Percentiles rank a stretch among this genome's conserved stretches.
These are phyloP conservation scores for Chorisops tibialis DNA, from an alignment of 2,888 invertebrate species.

Conservation along the genomic window DNA sequence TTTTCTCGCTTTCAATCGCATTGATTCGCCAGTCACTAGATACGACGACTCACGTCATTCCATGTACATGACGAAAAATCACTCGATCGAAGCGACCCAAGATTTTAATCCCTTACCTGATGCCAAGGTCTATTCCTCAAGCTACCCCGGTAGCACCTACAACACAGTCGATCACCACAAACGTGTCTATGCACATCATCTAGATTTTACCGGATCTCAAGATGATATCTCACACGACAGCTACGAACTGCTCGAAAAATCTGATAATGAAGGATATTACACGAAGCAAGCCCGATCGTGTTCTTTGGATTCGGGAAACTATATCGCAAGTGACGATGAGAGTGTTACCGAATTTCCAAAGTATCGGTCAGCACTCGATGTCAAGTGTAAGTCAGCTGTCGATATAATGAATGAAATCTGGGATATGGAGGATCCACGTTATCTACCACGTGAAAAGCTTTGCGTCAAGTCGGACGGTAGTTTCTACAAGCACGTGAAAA, in stretches of 20 bases:
- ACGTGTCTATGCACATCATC: slow-evolving; percentile 57
- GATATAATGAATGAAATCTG: slow-evolving; percentile 74
- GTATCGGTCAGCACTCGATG: slow-evolving; percentile 58
- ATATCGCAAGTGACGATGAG: slow-evolving; percentile 71
- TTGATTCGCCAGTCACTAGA: slow-evolving; percentile 69
- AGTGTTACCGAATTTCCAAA: slow-evolving; percentile 59
- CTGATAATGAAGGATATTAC: slow-evolving; percentile 55
- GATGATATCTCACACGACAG: slow-evolving; percentile 86
- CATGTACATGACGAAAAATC: slow-evolving; percentile 59
- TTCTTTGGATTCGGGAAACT: slow-evolving; percentile 74
- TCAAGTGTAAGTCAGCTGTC: slow-evolving; percentile 64
- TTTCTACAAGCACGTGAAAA: slow-evolving; percentile 68
- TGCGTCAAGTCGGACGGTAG: slow-evolving; percentile 70
- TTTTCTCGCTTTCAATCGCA: slow-evolving; percentile 52
- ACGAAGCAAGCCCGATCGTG: slow-evolving; percentile 61
- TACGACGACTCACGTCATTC: slow-evolving; percentile 67
- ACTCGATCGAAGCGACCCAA: slow-evolving; percentile 66
- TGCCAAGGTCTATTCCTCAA: slow-evolving; percentile 78
- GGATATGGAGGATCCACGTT: slow-evolving; percentile 72
- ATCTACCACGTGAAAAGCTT: slow-evolving; percentile 67
- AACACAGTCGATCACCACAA: slow-evolving; percentile 53
- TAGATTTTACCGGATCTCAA: slow-evolving; percentile 63
- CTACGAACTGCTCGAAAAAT: slow-evolving; percentile 78
- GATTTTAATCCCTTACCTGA: slow-evolving; percentile 60
- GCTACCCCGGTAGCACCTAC: slow-evolving; percentile 77